Evolutionary conservation across 2,113 vertebrate species (phyloP), one percentile per base, ranked within the genome.

Genomic region (Muscicapa adusta): DNA sequence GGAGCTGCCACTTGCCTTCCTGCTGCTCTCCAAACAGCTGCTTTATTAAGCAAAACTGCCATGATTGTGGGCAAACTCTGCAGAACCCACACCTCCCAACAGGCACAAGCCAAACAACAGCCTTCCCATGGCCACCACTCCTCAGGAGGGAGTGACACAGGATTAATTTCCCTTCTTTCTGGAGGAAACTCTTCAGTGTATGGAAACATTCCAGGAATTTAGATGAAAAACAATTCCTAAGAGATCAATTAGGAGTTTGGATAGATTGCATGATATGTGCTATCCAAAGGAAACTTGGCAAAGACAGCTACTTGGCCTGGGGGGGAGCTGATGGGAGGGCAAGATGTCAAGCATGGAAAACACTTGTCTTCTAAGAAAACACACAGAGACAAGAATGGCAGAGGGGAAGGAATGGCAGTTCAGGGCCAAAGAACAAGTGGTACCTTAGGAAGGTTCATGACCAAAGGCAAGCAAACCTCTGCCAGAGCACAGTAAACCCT

Each of bases 201-300:
- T 72, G 81, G 82, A 91, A 93, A 71, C 62, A 54, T 60, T 94
- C 87, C 89, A 93, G 48, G 72, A 89, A 94, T 91, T 91, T 48
- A 38, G 24, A 90, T 74, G 70, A 85, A 77, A 92, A 93, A 61
- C 63, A 78, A 45, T 56, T 91, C 92, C 88, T 34, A 54, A 67
- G 79, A 80, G 85, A 91, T 70, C 75, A 89, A 63, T 93, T 75
- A 76, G 42, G 77, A 82, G n/a, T 62, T 79, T 47, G 63, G 61
- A 51, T 48, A 43, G 84, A 77, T 84, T 0, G 6, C 34, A 28
- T 7, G 70, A 34, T 77, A 86, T 1, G 61, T 9, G 2, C 63
- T 93, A 28, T 84, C 45, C 63, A 85, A 66, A 87, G 77, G 65
- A 83, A 93, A 83, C 56, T 74, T 89, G 88, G 58, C 73, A 40